Evolutionary conservation across 2,888 invertebrate species (phyloP).

Genomic region (Muscina levida): DNA sequence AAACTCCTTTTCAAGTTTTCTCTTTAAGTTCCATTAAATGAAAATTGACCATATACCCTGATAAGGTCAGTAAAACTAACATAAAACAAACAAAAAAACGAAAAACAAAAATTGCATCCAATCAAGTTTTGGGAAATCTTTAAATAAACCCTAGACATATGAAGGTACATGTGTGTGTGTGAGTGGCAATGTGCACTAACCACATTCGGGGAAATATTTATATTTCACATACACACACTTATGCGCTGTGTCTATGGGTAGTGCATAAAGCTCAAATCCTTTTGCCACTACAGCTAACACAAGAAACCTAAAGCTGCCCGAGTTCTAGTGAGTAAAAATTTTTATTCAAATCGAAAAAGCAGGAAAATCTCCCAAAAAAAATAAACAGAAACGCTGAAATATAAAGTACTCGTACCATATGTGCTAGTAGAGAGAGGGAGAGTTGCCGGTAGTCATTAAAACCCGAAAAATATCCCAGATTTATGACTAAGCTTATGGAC

Average conservation of each 20-base stretch:
- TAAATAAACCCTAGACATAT: not conserved
- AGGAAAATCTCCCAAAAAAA: not conserved
- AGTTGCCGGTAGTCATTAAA: slow-evolving; percentile 54
- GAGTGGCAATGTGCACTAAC: not conserved
- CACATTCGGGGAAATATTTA: not conserved
- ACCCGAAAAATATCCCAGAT: slow-evolving; percentile 40
- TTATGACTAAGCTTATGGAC: slow-evolving; percentile 43
- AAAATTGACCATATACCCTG: not conserved
- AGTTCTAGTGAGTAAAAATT: too few species aligned
- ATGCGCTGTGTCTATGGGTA: not conserved
- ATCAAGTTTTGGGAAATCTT: not conserved
- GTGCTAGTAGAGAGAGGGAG: slow-evolving; percentile 25
- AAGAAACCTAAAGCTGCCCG: too few species aligned
- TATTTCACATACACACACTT: too few species aligned
- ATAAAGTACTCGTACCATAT: slow-evolving; percentile 18
- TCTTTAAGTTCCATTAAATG: not conserved
- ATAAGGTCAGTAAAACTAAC: not conserved
- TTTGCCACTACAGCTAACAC: not conserved
- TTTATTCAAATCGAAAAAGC: slow-evolving; percentile 8
- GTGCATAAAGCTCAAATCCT: slow-evolving; percentile 2
- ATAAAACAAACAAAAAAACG: too few species aligned
- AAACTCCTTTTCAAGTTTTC: not conserved
- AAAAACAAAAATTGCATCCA: slow-evolving; percentile 12
- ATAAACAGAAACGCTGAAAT: slow-evolving; percentile 5
- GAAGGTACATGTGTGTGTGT: not conserved